These are phyloP conservation scores for Theristus sp. DNA, from an alignment of 2,888 invertebrate species.

Conservation along the genomic window DNA sequence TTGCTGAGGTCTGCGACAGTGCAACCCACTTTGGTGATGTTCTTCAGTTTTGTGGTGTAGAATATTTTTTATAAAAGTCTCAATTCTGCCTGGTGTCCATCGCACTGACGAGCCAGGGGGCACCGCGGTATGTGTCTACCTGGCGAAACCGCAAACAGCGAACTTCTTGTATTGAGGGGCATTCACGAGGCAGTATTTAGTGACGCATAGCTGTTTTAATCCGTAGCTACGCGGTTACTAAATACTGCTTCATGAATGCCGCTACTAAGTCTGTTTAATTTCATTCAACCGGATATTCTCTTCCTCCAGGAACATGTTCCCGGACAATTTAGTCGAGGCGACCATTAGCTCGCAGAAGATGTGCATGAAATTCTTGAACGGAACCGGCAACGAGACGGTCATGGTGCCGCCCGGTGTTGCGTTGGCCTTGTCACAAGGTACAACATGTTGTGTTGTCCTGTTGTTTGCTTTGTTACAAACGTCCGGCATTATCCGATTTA, in stretches of 20 bases:
- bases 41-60: no score
- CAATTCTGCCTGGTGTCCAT: no score
- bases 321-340: constrained; percentile 70
- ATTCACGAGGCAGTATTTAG: no score
- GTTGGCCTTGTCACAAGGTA: background rate
- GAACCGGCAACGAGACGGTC: constrained; percentile 4
- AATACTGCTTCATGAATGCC: no score
- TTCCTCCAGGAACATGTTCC: constrained; percentile 27
- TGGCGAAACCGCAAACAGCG: no score
- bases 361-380: constrained; percentile 17
- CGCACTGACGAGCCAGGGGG: no score
- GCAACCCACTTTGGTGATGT: background rate
- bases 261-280: background rate
- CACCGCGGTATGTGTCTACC: no score
- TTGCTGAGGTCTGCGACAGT: constrained; percentile 16
- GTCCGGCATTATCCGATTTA: background rate
- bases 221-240: no score
- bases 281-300: background rate
- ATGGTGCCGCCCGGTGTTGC: background rate
- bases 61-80: no score
- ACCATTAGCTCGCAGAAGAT: constrained; percentile 46
- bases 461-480: background rate
- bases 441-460: no score
- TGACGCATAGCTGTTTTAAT: no score
- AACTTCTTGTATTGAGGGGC: no score